A percentile compares a stretch with the other conserved stretches of the same genome.
phyloP scores from a whole-genome alignment of 2,113 vertebrate genomes.

The Cyphotilapia sp. region DNA sequence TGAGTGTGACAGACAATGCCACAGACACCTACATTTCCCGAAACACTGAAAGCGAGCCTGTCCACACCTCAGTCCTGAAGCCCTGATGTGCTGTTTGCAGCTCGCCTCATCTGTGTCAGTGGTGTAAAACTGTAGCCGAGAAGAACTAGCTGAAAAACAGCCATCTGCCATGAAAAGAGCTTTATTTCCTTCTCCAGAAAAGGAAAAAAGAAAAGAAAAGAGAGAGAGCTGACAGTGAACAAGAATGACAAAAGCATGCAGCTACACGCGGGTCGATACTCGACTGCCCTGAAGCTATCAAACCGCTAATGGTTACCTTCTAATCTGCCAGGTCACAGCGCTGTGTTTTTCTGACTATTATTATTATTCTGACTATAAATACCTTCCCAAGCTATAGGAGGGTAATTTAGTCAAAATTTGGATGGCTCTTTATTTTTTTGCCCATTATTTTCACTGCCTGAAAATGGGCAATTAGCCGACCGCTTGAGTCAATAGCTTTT shows the following conservation, averaged over 20 bases:
- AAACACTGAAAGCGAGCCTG: neutral
- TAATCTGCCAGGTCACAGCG: constrained; percentile 20
- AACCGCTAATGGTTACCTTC: neutral
- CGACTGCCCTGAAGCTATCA: neutral
- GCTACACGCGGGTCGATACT: neutral
- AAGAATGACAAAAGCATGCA: constrained; percentile 23
- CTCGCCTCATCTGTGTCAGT: neutral
- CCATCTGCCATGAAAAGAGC: neutral
- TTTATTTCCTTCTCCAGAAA: neutral
- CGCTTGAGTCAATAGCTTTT: constrained; percentile 7
- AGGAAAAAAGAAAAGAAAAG: neutral
- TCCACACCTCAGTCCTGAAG: neutral
- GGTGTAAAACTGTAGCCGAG: neutral
- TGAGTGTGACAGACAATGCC: neutral
- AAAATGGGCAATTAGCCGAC: constrained; percentile 15
- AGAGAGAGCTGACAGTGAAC: neutral
- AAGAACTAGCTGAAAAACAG: neutral
- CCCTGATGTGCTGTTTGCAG: neutral
- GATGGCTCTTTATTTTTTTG: neutral
- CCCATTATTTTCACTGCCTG: constrained; percentile 4
- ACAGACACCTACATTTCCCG: neutral
- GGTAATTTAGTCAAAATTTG: constrained; percentile 18
- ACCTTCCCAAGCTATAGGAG: neutral
- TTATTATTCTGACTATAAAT: neutral
- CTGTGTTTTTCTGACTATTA: neutral